Evolutionary conservation across 2,888 invertebrate species (phyloP), one percentile per base, ranked within the genome.

Genomic region (Kuschelorhynchus macadamiae): DNA sequence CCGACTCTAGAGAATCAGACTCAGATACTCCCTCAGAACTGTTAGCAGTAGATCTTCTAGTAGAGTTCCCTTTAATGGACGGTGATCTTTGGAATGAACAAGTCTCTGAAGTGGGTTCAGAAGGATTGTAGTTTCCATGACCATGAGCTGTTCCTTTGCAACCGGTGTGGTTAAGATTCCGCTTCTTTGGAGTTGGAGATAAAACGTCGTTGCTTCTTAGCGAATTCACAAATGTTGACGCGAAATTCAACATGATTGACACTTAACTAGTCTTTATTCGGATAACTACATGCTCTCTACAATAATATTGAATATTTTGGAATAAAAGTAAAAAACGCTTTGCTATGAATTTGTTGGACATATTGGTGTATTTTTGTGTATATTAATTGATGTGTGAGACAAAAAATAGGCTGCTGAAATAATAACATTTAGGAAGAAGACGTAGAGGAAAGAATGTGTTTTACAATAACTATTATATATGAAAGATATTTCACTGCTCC

Each of bases 101-200:
- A 17, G 49, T 52, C 21, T 55, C 89, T 89, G 2, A 8, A 16
- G 52, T 84, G 7, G 53, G 33, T 12, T 56, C 56, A 1, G 46
- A 8, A 62, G 72, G 65, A 17, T 52, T 65, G 63, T 78, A 80
- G 61, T 89, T 89, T 50, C 92, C 92, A 74, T 90, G 88, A 9
- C 92, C 93, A 79, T 93, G 93, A 0, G 91, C 89, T 77, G 90
- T 89, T 25, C 93, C 93, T 30, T 89, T 91, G 81, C 93, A 93
- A 57, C 89, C 89, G 76, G 88, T 89, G 80, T 93, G 93, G 32
- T 69, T 62, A 14, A 65, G 7, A 44, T 44, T 86, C 63, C 86
- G 86, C 66, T 86, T 84, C 75, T 87, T 87, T 63, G 85, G 86
- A 16, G 85, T 84, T 59, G 85, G 86, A 5, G 72, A 72, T 9